These are phyloP conservation scores for Halocaridina rubra DNA, from an alignment of 2,888 invertebrate genomes.

Conservation along the genomic window DNA sequence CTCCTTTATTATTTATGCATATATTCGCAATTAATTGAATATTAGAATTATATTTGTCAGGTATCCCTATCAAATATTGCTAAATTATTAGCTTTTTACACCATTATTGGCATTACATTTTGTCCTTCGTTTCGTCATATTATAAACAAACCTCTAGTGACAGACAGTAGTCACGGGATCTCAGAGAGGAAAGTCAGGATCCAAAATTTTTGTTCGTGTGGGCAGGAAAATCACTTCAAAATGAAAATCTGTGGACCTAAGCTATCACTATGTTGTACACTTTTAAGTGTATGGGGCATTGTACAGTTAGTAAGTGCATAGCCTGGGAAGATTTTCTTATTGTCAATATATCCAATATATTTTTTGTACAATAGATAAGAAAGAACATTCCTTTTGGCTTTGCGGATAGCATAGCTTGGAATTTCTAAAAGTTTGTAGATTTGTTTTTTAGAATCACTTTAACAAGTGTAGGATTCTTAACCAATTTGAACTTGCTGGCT, in stretches of 20 bases:
- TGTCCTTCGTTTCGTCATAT: background rate
- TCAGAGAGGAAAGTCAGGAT: no score
- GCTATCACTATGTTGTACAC: conserved; percentile 88
- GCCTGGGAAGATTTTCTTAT: background rate
- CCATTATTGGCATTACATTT: background rate
- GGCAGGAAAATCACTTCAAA: background rate
- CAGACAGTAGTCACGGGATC: background rate
- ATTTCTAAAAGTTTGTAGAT: background rate
- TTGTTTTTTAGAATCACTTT: background rate
- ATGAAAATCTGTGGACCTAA: conserved; percentile 85
- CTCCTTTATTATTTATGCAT: no score
- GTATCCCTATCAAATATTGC: no score
- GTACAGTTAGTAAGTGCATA: conserved; percentile 85
- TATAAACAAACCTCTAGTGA: no score
- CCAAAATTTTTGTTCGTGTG: background rate
- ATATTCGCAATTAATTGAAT: no score
- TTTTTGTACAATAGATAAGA: background rate
- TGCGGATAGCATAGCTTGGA: background rate
- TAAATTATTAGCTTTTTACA: background rate
- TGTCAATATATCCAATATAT: background rate
- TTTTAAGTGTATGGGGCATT: conserved; percentile 94
- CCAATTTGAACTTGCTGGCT: no score
- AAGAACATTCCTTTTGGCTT: background rate
- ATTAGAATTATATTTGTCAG: no score
- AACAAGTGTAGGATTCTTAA: background rate